Evolutionary conservation across 2,888 invertebrate genomes (phyloP), one percentile per base, ranked within the genome.

Genomic region (Tridacna gigas): DNA sequence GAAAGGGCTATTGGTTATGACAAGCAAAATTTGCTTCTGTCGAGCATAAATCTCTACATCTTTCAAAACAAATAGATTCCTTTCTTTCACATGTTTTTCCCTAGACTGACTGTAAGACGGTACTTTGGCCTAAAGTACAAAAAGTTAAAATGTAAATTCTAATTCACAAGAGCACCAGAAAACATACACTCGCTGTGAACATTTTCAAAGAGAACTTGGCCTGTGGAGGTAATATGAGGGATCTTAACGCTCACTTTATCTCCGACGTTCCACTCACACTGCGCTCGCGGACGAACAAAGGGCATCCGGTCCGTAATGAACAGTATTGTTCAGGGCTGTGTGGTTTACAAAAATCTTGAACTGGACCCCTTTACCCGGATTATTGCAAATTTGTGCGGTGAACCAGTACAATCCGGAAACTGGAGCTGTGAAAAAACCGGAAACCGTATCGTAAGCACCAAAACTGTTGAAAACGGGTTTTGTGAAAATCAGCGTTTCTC

Each of bases 101-200:
- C n/a, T n/a, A n/a, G n/a, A n/a, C n/a, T n/a, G n/a, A n/a, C n/a
- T n/a, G n/a, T n/a, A n/a, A 37, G 37, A 37, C 37, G 37, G 37
- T 37, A 37, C n/a, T n/a, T n/a, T n/a, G n/a, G n/a, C n/a, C n/a
- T n/a, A n/a, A n/a, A n/a, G n/a, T n/a, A n/a, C n/a, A n/a, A n/a
- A n/a, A n/a, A n/a, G n/a, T n/a, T n/a, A n/a, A n/a, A n/a, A n/a
- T n/a, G n/a, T n/a, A n/a, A n/a, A n/a, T 37, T 37, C 37, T 28
- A 67, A 37, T 45, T 67, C n/a, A 67, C 67, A n/a, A 45, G 67
- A 7, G 45, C 28, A 12, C 67, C 67, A n/a, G 67, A 45, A 67
- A 67, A 67, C 67, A 67, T 67, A n/a, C 67, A 45, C 45, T 67
- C 67, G 2, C 67, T 26, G 45, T 67, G 67, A 45, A 67, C 45